Evolutionary conservation across 2,888 invertebrate genomes (phyloP), one percentile per base, ranked within the genome.

Genomic region (Xanthorhoe designata): DNA sequence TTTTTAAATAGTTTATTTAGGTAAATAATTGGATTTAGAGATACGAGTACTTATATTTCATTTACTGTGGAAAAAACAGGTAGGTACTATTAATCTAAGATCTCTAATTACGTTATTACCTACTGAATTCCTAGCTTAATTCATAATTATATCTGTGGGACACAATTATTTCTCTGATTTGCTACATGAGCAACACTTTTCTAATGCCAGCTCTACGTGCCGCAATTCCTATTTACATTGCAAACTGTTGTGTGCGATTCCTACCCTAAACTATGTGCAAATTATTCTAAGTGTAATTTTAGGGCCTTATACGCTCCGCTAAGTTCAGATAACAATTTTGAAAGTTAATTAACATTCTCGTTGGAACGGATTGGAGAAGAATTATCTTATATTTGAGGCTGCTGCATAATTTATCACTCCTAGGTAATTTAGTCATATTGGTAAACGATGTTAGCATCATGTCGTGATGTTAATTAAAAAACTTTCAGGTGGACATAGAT

Each of bases 401-500:
- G 64, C 51, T n/a, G n/a, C n/a, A 60, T 65, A 59, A 50, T 55
- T 65, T 47, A n/a, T 18, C 15, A 7, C 2, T 24, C 24, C 24
- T 1, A 24, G 24, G 24, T 17, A 54, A 63, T 66, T 70, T 42
- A 62, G 57, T 54, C 54, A 54, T 49, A 57, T 57, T 51, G 24
- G 9, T 19, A 45, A 32, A 49, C 7, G 50, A 45, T 66, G 64
- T 62, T 69, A 68, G 63, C 61, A 55, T 64, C 66, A 69, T 62
- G 73, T 71, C 55, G 32, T 32, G 32, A 7, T 32, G 32, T 74
- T 85, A 87, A 85, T 84, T 83, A 84, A 2, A 13, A 79, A 77
- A 73, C 10, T 71, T 79, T 75, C 80, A 81, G 81, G 78, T 80
- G 76, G 70, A 72, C 74, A 72, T 73, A 78, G 80, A 81, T 84